phyloP scores from a whole-genome alignment of 2,113 vertebrate species.

The Phrynocephalus versicolor region DNA sequence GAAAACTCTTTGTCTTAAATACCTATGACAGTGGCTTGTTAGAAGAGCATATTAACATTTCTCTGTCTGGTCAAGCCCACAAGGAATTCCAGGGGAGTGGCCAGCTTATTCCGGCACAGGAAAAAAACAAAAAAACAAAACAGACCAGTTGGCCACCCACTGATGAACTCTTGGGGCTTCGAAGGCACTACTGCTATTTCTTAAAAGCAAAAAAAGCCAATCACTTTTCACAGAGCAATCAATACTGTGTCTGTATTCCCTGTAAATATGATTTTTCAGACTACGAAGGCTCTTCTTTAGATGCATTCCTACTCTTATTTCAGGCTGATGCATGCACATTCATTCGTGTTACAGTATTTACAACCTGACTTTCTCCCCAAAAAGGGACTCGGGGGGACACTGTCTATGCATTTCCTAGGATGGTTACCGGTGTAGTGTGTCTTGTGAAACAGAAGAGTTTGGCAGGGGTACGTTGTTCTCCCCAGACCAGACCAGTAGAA shows the following conservation, averaged over 20 bases:
- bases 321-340: background rate
- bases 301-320: background rate
- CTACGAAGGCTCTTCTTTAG: background rate
- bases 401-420: background rate
- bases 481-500: no score
- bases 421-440: background rate
- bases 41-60: conserved; percentile 34
- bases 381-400: no score
- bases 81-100: conserved; percentile 7
- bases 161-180: background rate
- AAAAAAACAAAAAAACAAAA: no score
- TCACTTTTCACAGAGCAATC: background rate
- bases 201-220: background rate
- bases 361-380: no score
- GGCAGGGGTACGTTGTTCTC: no score
- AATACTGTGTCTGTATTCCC: background rate
- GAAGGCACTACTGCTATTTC: background rate
- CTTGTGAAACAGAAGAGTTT: background rate
- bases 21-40: conserved; percentile 45
- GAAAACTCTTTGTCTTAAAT: conserved; percentile 34
- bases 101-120: background rate
- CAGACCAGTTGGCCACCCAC: background rate
- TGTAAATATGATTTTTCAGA: background rate
- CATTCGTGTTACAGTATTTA: no score
- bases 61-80: conserved; percentile 34